Percentiles rank a stretch among this genome's conserved stretches.
Evolutionary conservation across 1,140 invertebrate species (phyloP).

Genomic region (Zophobas morio): DNA sequence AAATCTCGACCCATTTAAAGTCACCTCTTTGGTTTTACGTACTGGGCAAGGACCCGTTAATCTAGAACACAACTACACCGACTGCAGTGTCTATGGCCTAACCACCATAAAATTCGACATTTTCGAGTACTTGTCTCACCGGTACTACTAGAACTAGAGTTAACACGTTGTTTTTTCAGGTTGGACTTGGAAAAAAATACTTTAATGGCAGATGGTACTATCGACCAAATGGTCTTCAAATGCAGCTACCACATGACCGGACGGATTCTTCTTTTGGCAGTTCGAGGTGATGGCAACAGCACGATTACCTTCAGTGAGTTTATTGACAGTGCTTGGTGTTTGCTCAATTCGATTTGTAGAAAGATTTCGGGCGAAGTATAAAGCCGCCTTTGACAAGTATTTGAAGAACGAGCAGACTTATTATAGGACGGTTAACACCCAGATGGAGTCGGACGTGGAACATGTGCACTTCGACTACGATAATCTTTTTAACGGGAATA

Average conservation of each 20-base stretch:
- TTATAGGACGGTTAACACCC: too few species aligned
- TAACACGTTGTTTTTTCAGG: too few species aligned
- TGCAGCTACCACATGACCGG: slow-evolving; percentile 39
- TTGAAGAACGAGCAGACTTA: neutral
- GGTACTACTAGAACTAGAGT: too few species aligned
- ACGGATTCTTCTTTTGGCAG: neutral
- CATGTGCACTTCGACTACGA: neutral
- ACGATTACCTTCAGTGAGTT: neutral
- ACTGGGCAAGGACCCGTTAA: too few species aligned
- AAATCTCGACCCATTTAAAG: too few species aligned
- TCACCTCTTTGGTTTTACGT: too few species aligned
- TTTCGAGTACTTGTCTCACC: too few species aligned
- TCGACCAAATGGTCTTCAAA: slow-evolving; percentile 44
- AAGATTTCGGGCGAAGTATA: neutral
- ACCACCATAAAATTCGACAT: too few species aligned
- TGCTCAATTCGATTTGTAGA: neutral
- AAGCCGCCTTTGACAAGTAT: neutral
- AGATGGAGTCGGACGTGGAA: too few species aligned
- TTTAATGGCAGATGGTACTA: slow-evolving; percentile 15
- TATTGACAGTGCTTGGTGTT: neutral
- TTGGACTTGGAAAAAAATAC: slow-evolving; percentile 51
- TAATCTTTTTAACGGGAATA: slow-evolving; percentile 1
- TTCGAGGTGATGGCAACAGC: neutral
- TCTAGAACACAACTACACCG: too few species aligned
- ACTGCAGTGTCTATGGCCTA: too few species aligned